phyloP scores from a whole-genome alignment of 2,797 vertebrate species.

The Chlorospingus flavigularis region DNA sequence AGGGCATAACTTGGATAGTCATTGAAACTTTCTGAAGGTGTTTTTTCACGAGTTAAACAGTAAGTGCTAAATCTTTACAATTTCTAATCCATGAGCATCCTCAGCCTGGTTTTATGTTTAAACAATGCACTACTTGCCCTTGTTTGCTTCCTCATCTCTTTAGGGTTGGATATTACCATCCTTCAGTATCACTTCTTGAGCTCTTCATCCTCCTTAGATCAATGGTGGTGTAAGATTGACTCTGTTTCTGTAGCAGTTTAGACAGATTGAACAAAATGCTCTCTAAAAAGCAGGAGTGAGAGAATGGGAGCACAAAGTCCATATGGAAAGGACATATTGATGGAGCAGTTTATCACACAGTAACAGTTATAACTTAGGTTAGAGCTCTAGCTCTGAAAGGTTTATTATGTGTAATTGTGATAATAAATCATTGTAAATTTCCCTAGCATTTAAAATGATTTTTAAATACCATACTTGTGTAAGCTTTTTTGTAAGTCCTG shows the following conservation, averaged over 20 bases:
- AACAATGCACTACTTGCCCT: background rate
- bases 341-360: background rate
- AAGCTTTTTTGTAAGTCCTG: slow-evolving; percentile 8
- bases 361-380: background rate
- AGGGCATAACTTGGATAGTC: background rate
- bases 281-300: background rate
- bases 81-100: background rate
- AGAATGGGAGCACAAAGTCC: background rate
- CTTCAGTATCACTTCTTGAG: background rate
- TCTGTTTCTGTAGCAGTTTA: background rate
- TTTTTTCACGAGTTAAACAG: background rate
- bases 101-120: background rate
- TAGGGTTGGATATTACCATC: background rate
- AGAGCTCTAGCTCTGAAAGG: background rate
- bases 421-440: slow-evolving; percentile 17
- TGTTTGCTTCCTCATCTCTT: background rate
- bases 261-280: background rate
- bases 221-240: accelerated
- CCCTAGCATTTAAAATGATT: slow-evolving; percentile 5
- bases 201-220: background rate
- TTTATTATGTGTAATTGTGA: background rate
- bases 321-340: background rate
- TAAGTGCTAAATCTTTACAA: background rate
- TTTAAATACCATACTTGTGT: background rate
- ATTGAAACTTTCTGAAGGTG: accelerated